Percentiles rank a stretch among this genome's conserved stretches.
These are phyloP conservation scores for Hypocryptadius cinnamomeus DNA, from an alignment of 2,113 vertebrate species.

Conservation along the genomic window DNA sequence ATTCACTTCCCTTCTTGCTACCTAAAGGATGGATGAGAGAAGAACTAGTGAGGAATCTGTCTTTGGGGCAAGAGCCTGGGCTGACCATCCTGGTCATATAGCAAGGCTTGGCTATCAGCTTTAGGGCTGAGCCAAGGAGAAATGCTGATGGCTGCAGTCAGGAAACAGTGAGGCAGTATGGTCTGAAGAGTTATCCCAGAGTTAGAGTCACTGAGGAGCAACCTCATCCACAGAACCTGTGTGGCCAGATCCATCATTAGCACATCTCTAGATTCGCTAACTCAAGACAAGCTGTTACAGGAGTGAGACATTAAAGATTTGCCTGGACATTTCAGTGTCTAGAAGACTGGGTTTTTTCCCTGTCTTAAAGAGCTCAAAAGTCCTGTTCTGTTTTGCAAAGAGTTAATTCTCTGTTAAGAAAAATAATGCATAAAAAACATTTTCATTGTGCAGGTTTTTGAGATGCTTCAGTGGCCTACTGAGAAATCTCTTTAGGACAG, in stretches of 20 bases:
- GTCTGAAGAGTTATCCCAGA: not conserved
- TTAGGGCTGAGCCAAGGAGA: not conserved
- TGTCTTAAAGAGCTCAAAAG: not conserved
- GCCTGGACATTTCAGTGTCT: not conserved
- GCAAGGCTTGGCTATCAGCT: not conserved
- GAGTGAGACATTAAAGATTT: not conserved
- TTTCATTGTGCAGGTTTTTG: not conserved
- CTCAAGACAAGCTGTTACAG: not conserved
- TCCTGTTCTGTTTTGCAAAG: not conserved
- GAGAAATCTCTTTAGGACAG: conserved; percentile 8
- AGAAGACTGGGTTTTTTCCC: accelerated
- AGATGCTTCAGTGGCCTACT: not conserved
- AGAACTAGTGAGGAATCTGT: not conserved
- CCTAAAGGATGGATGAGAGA: not conserved
- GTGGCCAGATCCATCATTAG: not conserved
- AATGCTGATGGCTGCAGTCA: not conserved
- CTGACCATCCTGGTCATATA: not conserved
- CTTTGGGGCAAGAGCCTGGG: not conserved
- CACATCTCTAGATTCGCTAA: not conserved
- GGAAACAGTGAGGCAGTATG: not conserved
- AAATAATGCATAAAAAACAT: not conserved
- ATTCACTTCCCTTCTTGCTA: not conserved
- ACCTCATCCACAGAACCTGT: not conserved
- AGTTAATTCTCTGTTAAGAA: not conserved
- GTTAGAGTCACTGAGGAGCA: not conserved